phyloP scores from a whole-genome alignment of 2,888 invertebrate species.

The Cordilura impudica region DNA sequence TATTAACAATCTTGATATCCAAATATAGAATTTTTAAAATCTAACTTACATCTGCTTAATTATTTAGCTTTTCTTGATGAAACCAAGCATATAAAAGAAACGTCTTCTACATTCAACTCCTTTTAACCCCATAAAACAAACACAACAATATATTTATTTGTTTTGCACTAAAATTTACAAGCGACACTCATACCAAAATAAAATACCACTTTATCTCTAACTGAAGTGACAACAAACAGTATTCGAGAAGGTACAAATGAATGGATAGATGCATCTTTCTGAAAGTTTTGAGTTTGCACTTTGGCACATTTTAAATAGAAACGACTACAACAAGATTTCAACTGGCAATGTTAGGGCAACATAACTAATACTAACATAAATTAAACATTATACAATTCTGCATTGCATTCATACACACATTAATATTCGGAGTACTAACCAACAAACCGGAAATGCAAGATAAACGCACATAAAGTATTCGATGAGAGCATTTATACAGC shows the following conservation, averaged over 20 bases:
- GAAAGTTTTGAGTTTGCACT: conserved; percentile 61
- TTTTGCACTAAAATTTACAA: conserved; percentile 1
- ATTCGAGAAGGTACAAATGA: conserved; percentile 23
- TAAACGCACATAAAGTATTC: conserved; percentile 28
- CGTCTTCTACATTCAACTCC: background rate
- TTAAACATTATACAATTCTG: conserved; percentile 24
- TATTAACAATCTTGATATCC: too few relatives aligned
- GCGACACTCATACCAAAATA: background rate
- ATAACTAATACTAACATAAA: conserved; percentile 37
- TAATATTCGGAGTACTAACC: background rate
- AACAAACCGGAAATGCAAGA: conserved; percentile 51
- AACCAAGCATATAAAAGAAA: background rate
- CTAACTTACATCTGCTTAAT: background rate
- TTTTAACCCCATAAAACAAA: conserved; percentile 15
- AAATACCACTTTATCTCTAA: conserved; percentile 27
- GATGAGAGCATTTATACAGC: background rate
- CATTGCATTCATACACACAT: conserved; percentile 13
- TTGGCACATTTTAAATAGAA: conserved; percentile 61
- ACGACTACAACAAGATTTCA: conserved; percentile 56
- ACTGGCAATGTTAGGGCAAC: conserved; percentile 31
- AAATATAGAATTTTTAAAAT: too few relatives aligned
- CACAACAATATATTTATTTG: conserved; percentile 24
- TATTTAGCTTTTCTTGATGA: background rate
- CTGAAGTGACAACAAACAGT: conserved; percentile 47
- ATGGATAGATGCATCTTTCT: conserved; percentile 48